Conservation (phyloP, 1,140 invertebrate genomes). For the Oncopeltus fasciatus region DNA sequence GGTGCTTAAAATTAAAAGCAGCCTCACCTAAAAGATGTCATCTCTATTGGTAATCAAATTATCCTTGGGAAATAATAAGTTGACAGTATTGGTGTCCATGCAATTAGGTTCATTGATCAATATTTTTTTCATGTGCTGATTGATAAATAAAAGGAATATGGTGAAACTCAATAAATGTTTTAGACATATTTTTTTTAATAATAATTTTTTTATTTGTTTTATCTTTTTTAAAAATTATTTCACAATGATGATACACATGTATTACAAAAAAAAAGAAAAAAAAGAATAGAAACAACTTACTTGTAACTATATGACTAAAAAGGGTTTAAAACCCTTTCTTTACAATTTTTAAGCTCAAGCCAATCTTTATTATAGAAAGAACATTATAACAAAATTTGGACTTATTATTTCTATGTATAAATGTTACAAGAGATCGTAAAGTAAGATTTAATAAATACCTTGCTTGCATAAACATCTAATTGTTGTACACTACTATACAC, state of each 20-base stretch:
- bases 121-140: no score
- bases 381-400: not conserved
- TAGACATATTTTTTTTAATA: no score
- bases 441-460: not conserved
- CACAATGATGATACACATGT: constrained; percentile 3
- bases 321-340: no score
- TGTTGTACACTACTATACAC: not conserved
- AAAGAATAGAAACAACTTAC: not conserved
- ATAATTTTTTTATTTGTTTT: no score
- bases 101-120: no score
- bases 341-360: constrained; percentile 4
- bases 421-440: constrained; percentile 7
- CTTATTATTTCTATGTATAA: not conserved
- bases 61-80: no score
- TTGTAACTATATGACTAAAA: not conserved
- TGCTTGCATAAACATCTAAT: not conserved
- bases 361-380: not conserved
- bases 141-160: no score
- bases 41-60: no score
- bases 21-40: no score
- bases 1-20: no score
- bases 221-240: constrained; percentile 3
- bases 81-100: no score
- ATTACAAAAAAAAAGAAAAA: not conserved
- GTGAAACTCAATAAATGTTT: no score